Base-by-base conservation (phyloP, 2,113 vertebrate species). In the Motacilla alba region DNA sequence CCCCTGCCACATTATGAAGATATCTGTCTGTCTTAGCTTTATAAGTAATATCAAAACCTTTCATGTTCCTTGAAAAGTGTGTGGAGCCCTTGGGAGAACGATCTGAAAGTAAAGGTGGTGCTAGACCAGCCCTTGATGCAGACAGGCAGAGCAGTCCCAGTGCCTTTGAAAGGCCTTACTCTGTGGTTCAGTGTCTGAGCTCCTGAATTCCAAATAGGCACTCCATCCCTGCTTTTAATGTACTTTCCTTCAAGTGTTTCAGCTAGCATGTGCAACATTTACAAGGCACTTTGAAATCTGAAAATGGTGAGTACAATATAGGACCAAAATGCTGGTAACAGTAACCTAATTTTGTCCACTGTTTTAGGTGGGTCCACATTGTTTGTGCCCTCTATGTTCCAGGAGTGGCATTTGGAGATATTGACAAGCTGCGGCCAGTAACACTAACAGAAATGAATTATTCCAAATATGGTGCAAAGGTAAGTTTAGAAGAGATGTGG, bases 371-470 rank as follows among this genome's bases (percentile, higher is more conserved):
- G 99, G 99, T 99, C 96, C 99, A 99, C 82, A 99, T 99, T 87
- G 99, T 99, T 49, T 99, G 99, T 97, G 99, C 99, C 31, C 98
- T 99, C 20, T 99, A 99, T 52, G 99, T 99, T 96, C 99, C 99
- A 11, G 99, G 99, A 68, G 99, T 99, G 52, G 99, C 99, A 39
- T 99, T 99, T 96, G 99, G 99, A 97, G 99, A 99, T 97, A 99
- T 99, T 89, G 99, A 99, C 95, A 99, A 99, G 92, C 97, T 99
- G 68, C 97, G 99, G 68, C 99, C 99, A 20, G 99, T 99, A 86
- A 99, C 99, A 0, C 98, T 99, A 66, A 99, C 99, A 28, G 99
- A 99, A 98, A 99, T 99, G 99, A 99, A 99, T 97, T 99, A 99
- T 94, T 99, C 99, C 23, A 99, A 99, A 88, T 99, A 99, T 1